Conservation (phyloP, 2,797 vertebrate genomes). For the Ciconia nigra region DNA sequence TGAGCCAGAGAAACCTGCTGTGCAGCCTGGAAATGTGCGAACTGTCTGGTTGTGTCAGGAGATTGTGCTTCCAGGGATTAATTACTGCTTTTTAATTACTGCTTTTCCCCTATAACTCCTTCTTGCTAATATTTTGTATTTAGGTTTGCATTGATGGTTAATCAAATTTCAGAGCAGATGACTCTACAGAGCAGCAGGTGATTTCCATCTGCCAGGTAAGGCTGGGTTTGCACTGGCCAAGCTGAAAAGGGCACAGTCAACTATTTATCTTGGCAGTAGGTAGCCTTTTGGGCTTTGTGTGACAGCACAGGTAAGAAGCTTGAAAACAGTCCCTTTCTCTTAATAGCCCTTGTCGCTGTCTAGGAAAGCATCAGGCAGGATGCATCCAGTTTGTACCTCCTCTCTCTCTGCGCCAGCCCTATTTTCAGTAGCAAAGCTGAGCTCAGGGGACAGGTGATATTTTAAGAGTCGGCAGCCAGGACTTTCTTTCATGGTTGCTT, state of each 20-base stretch:
- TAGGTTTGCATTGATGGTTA: constrained; percentile 1
- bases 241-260: background rate
- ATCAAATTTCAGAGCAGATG: constrained; percentile 1
- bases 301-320: background rate
- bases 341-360: background rate
- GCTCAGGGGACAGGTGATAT: background rate
- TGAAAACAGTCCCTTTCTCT: background rate
- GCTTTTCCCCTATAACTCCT: background rate
- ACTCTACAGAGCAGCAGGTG: background rate
- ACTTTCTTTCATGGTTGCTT: background rate
- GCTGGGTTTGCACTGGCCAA: background rate
- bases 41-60: constrained; percentile 21
- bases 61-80: constrained; percentile 45
- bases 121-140: background rate
- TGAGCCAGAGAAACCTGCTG: constrained; percentile 26
- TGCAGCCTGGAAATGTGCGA: constrained; percentile 18
- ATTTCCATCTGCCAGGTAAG: background rate
- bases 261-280: background rate
- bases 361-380: background rate
- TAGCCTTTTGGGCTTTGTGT: background rate
- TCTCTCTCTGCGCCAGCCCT: background rate
- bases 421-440: background rate
- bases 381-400: background rate
- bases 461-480: background rate
- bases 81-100: constrained; percentile 53